A percentile compares a stretch with the other conserved stretches of the same genome.
These are phyloP conservation scores for Pelecanoides urinatrix DNA, from an alignment of 2,113 vertebrate genomes.

Conservation along the genomic window DNA sequence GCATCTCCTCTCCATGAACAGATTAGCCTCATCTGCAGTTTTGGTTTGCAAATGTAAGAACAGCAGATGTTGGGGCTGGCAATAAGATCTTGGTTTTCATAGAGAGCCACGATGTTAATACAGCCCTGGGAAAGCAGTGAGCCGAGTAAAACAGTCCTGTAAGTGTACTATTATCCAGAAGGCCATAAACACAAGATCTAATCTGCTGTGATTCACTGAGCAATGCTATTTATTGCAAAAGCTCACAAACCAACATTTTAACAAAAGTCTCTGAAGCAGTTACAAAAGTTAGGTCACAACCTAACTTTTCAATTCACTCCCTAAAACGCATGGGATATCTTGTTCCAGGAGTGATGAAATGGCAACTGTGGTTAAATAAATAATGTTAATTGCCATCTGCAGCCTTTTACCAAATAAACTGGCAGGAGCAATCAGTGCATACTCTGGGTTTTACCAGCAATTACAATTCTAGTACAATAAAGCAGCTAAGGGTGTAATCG, in stretches of 20 bases:
- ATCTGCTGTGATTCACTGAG: slow-evolving; percentile 31
- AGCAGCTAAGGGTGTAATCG: not conserved
- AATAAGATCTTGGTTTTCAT: not conserved
- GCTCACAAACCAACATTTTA: not conserved
- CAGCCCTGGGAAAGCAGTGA: slow-evolving; percentile 10
- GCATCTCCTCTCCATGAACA: not conserved
- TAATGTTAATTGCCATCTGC: not conserved
- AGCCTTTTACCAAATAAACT: not conserved
- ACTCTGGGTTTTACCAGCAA: not conserved
- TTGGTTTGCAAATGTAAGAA: not conserved
- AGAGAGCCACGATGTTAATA: not conserved
- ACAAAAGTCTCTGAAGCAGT: not conserved
- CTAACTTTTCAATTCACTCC: not conserved
- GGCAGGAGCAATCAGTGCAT: not conserved
- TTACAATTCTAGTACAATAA: not conserved
- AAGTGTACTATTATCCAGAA: not conserved
- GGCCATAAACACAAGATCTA: slow-evolving; percentile 19
- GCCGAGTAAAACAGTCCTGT: not conserved
- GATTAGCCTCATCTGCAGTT: not conserved
- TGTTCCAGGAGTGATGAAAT: not conserved
- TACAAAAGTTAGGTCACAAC: not conserved
- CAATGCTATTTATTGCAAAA: not conserved
- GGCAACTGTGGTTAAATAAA: not conserved
- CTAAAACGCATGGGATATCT: not conserved
- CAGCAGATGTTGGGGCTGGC: slow-evolving; percentile 27